Evolutionary conservation across 30 jellyfish, hydroid and myxozoan species (phyloP).

Genomic region (Pseudorhiza aurosa): DNA sequence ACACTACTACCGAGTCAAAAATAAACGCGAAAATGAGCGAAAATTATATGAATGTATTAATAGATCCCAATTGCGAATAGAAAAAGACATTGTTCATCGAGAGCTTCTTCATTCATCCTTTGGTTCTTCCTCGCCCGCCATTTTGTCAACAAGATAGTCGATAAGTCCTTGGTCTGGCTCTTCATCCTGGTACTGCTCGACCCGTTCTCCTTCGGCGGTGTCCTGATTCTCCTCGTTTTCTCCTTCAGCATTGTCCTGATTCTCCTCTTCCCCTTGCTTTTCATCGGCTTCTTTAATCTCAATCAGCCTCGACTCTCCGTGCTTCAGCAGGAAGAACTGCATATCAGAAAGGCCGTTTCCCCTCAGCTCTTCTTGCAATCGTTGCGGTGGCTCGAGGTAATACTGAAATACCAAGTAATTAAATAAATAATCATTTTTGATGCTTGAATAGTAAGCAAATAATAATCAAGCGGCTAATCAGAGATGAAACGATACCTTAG

Average conservation of each 20-base stretch:
- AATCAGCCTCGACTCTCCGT: conserved; percentile 95
- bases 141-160: conserved; percentile 64
- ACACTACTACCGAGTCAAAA: background rate
- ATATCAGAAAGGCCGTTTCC: conserved; percentile 91
- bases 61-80: background rate
- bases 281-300: conserved; percentile 97
- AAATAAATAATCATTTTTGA: background rate
- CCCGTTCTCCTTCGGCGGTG: background rate
- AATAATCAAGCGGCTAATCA: background rate
- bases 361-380: conserved; percentile 85
- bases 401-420: conserved; percentile 49
- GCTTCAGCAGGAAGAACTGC: conserved; percentile 96
- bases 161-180: conserved; percentile 59
- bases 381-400: conserved; percentile 93
- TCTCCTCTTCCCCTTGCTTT: conserved; percentile 55
- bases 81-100: background rate
- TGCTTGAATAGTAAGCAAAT: background rate
- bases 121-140: conserved; percentile 25
- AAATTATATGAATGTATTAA: background rate
- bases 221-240: conserved; percentile 49
- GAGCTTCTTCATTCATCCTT: conserved; percentile 2
- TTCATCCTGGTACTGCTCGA: conserved; percentile 10
- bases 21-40: background rate
- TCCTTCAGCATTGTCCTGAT: conserved; percentile 19
- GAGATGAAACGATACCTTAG: too few species aligned